Conservation (phyloP, 2,113 vertebrate species). For the Phyllopteryx taeniolatus region DNA sequence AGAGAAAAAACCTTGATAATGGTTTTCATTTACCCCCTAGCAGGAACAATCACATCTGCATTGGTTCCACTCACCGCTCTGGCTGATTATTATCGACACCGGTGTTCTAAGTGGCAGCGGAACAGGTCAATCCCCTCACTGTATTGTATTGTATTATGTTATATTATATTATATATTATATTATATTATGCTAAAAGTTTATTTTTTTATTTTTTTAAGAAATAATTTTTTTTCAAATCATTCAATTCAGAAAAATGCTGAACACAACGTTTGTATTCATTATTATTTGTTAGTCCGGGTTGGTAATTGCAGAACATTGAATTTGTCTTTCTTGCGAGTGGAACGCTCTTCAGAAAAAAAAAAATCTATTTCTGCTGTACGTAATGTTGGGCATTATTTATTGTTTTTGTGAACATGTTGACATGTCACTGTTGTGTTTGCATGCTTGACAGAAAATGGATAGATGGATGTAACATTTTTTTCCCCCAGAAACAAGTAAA, state of each 20-base stretch:
- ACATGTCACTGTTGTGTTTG: no score
- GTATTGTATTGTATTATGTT: background rate
- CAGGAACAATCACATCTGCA: constrained; percentile 67
- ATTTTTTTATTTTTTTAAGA: background rate
- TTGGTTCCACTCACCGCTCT: constrained; percentile 63
- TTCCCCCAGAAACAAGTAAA: no score
- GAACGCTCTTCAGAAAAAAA: no score
- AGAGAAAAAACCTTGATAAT: constrained; percentile 69
- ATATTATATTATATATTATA: no score
- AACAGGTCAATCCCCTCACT: constrained; percentile 25
- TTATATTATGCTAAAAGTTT: no score
- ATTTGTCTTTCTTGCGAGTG: background rate
- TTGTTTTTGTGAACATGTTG: no score
- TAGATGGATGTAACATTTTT: no score
- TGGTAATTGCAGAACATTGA: background rate
- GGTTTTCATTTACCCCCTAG: constrained; percentile 75
- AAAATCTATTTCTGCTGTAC: no score
- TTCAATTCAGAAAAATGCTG: background rate
- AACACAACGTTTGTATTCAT: background rate
- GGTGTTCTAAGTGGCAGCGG: constrained; percentile 35
- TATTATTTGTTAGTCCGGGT: background rate
- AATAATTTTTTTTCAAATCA: background rate
- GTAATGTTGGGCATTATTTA: no score
- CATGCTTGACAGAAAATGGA: no score
- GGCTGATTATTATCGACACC: constrained; percentile 56